These are phyloP conservation scores for Bruchidius siliquastri DNA, from an alignment of 2,888 invertebrate species.

Conservation along the genomic window DNA sequence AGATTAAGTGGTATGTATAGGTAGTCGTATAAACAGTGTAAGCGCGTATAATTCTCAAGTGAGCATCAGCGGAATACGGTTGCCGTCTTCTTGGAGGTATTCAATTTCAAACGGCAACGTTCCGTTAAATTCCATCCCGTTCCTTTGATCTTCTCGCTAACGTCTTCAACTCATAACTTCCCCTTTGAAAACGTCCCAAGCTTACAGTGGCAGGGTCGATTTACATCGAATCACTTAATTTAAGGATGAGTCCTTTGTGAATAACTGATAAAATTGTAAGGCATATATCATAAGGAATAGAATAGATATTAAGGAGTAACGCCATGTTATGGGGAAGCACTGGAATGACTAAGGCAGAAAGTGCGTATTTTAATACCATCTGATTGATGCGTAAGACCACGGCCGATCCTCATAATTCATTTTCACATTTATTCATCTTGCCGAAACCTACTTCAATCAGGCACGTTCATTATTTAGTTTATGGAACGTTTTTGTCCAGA, in stretches of 20 bases:
- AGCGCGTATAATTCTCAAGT: background rate
- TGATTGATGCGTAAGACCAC: no score
- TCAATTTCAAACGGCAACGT: background rate
- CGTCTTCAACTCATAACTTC: background rate
- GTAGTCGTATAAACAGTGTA: background rate
- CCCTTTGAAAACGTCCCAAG: background rate
- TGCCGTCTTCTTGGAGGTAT: background rate
- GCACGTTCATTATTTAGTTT: no score
- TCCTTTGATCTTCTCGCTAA: background rate
- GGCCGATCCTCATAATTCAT: no score
- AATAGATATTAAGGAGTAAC: no score
- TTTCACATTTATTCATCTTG: no score
- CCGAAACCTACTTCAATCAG: no score
- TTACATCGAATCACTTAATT: background rate
- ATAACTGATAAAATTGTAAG: background rate
- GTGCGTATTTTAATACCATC: no score
- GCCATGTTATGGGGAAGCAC: no score
- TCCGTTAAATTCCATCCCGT: background rate
- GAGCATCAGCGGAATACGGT: background rate
- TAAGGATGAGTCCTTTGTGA: background rate
- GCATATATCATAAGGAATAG: no score
- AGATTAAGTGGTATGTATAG: background rate
- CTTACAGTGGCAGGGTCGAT: background rate
- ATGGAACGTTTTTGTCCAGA: no score
- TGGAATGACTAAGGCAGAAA: no score